Evolutionary conservation across 2,888 invertebrate genomes (phyloP), one percentile per base, ranked within the genome.

Genomic region (Epinotia nisella): DNA sequence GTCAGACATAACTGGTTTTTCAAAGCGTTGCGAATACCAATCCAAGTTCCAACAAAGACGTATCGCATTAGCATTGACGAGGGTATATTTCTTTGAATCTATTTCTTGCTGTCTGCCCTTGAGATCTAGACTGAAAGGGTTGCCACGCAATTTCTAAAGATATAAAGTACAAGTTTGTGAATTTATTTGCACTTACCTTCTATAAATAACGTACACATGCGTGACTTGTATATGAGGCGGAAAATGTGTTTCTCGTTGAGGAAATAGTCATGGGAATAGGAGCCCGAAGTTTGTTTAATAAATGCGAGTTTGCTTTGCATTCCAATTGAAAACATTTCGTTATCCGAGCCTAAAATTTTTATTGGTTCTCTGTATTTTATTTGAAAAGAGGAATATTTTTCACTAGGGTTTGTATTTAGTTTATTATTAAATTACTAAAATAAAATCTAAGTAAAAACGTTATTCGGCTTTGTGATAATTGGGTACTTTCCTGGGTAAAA

Each of bases 21-120:
- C 41, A 1, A 35, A 9, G 35, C 11, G 39, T 39, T 15, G 45
- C 13, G n/a, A n/a, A 49, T 49, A 49, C 49, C 9, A 1, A 7
- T n/a, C 24, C n/a, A n/a, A 15, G 2, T 7, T n/a, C 19, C 21
- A 9, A 39, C 39, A 60, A 7, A 49, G 49, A 24, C 39, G 1
- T 49, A 62, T 13, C 4, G 45, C 24, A 35, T 55, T 55, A 7
- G 55, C 65, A 55, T 53, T 53, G 70, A 70, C 29, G 15, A 56
- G 62, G 70, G 70, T 24, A 24, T 24, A 1, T 62, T 45, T 61
- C 53, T 17, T 39, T 53, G 39, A 17, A 24, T 13, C 60, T 69
- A 69, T 69, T 61, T 53, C 39, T 24, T n/a, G 41, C 17, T n/a
- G 39, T 21, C 39, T 53, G 24, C 51, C n/a, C 29, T 64, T 24